Percentiles rank a stretch among this genome's conserved stretches.
Evolutionary conservation across 2,888 invertebrate species (phyloP).

Genomic region (Nymphalis urticae): DNA sequence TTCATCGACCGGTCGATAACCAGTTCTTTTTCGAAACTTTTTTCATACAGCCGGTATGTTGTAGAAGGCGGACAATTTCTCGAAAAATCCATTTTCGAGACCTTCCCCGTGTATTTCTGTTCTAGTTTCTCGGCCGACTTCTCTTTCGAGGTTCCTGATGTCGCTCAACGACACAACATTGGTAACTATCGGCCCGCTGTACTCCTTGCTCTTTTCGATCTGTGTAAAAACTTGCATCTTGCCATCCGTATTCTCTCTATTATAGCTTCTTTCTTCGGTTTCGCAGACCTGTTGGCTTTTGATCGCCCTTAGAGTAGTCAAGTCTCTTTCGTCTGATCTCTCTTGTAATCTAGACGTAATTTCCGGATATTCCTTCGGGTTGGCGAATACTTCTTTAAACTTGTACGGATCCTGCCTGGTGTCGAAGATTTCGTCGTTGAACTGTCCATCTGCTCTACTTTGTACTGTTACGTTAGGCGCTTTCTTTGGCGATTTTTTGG

Average conservation of each 20-base stretch:
- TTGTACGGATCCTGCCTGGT: conserved; percentile 51
- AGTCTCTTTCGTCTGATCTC: conserved; percentile 49
- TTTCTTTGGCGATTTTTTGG: conserved; percentile 49
- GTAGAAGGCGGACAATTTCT: conserved; percentile 65
- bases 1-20: conserved; percentile 14
- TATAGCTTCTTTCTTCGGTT: conserved; percentile 45
- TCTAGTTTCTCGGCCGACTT: conserved; percentile 49
- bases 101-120: conserved; percentile 55
- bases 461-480: conserved; percentile 65
- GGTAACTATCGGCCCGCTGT: conserved; percentile 46
- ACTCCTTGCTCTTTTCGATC: conserved; percentile 58
- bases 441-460: conserved; percentile 43
- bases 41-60: conserved; percentile 60
- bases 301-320: conserved; percentile 54
- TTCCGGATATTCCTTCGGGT: conserved; percentile 43
- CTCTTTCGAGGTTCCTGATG: conserved; percentile 57
- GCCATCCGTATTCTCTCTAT: conserved; percentile 61
- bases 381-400: conserved; percentile 54
- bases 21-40: conserved; percentile 16
- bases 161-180: conserved; percentile 50
- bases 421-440: conserved; percentile 55
- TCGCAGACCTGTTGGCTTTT: conserved; percentile 43
- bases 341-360: conserved; percentile 32
- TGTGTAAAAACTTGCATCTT: conserved; percentile 68
- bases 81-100: conserved; percentile 64